Base-by-base conservation (phyloP, 2,888 invertebrate genomes). In the Coecobrya sp. region DNA sequence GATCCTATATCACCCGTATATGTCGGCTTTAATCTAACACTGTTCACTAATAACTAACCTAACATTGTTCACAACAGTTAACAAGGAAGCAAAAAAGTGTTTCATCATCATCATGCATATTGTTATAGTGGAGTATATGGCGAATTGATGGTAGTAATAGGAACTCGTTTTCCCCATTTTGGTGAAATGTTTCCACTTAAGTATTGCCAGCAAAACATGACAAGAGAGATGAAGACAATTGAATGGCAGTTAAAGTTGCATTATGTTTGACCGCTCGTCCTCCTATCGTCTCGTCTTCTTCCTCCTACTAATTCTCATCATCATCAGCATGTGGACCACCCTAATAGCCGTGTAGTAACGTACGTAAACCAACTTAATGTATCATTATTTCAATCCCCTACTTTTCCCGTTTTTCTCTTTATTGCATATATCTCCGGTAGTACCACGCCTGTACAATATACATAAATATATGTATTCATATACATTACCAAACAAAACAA, bases 371-470 rank as follows among this genome's bases (percentile, higher is more conserved):
- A 68, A 88, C 65, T 88, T 88, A 88, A 88, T 88, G 88, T 88
- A 68, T 79, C 81, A 88, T 88, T 88, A 88, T 30, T 88, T 81
- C 81, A 88, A 88, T 88, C 81, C 88, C 88, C 88, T 68, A 42
- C 73, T 79, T 30, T 76, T 55, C 68, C 45, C 42, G 22, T 45
- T 19, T 25, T 49, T 45, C 19, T n/a, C 27, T 22, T 70, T 70
- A 70, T 65, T 65, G 65, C 65, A 4, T 25, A 27, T 65, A 27
- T 13, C 27, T 7, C 3, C 7, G 2, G n/a, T 55, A 55, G 55
- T 19, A 1, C 55, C 2, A n/a, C n/a, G 7, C n/a, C 19, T 49
- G 13, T 1, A 49, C 49, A n/a, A 7, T 55, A 55, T 55, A 13
- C 10, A 13, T 13, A 13, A 52, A 3, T 76, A 10, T 49, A 79